Base-by-base conservation (phyloP, 23 tunicate genomes). In the Trididemnum nubilum region DNA sequence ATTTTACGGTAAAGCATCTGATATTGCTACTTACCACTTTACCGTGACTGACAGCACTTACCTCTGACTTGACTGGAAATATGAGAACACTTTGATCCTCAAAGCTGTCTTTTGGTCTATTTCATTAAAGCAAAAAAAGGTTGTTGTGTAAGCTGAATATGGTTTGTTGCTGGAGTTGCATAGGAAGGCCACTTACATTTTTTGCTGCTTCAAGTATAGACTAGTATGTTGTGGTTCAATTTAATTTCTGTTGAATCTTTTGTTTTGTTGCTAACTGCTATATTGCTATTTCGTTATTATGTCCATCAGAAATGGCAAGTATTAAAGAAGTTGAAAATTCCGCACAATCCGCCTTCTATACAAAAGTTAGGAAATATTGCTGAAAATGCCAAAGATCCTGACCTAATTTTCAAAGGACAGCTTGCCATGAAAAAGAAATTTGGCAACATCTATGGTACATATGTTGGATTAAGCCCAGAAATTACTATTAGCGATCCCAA, bases 281-380 rank as follows among this genome's bases (percentile, higher is more conserved):
- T 54, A 18, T 1, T 77, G 52, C 36, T 77, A 25, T 24, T 32
- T 57, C 65, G 81, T 5, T 84, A 35, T 44, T 93, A 93, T 79
- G 57, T 87, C 23, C 67, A 93, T 52, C 36, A 77, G 50, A 83
- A 82, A 59, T 88, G 82, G 89, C 87, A 80, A 52, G 80, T 77
- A 21, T 67, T 93, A 29, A 84, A 88, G 44, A 87, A 84, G 2
- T 50, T 87, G 7, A 75, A 80, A 32, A 88, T 93, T 51, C 98
- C 98, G 2, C 98, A 93, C 75, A 81, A 88, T 27, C 86, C 87
- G 0, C 93, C 93, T 33, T 73, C 87, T 24, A 29, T 93, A 37
- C 26, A 59, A 52, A 76, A 65, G 58, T 21, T 84, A 2, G 90
- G 90, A 44, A 76, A 93, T 31, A 32, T 77, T 32, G 25, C 12